Evolutionary conservation across 92 coral and sea anemone species (phyloP), one percentile per base, ranked within the genome.

Genomic region (Epizoanthus stellaris): DNA sequence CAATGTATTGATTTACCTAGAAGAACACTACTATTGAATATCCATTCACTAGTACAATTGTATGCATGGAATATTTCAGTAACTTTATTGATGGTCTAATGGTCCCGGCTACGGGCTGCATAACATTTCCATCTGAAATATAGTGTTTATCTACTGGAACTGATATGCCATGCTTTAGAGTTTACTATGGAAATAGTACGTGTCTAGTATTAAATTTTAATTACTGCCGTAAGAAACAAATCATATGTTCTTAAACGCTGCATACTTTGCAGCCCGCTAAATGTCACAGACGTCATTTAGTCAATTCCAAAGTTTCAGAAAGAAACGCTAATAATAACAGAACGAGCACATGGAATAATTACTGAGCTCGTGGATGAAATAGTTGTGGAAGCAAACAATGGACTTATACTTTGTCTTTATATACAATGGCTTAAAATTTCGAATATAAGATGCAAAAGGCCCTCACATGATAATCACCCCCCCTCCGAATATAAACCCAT

Each of bases 281-380:
- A n/a, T 4, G 9, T 16, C 36, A 17, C 43, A 23, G 66, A 25
- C 3, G 49, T 43, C 73, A 68, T 68, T 5, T 59, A 16, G 12
- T 57, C 36, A 12, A 17, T 30, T 20, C 3, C 82, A 19, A 58
- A 17, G 34, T 53, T n/a, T 62, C 65, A 3, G 64, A 39, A n/a
- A 60, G 63, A 19, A 13, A 54, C n/a, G 52, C 6, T 21, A 59
- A 17, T 38, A 39, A 15, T 7, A 36, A 39, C 66, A 73, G 16
- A 13, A 63, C 13, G 47, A 16, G 60, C 83, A 79, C 72, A 45
- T 76, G 82, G 82, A 76, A 76, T 76, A 76, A 76, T 76, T 76
- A 60, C 69, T 9, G 43, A 17, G 4, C 57, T 39, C 3, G 14
- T 53, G 36, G 57, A 13, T 39, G 63, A 60, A 30, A 47, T 19